Evolutionary conservation across 2,888 invertebrate species (phyloP), one percentile per base, ranked within the genome.

Genomic region (Pristionchus entomophagus): DNA sequence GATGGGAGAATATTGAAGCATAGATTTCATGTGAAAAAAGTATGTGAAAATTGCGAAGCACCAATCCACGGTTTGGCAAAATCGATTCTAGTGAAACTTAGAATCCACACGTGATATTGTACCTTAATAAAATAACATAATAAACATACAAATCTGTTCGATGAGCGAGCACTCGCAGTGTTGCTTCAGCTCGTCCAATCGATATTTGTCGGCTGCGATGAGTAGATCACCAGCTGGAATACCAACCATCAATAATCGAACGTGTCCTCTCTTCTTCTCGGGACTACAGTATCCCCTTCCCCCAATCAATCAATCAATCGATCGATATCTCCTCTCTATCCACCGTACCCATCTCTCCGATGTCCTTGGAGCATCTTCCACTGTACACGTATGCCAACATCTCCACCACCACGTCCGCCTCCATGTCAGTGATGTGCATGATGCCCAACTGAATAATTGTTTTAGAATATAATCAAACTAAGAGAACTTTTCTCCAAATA

Each of bases 181-280:
- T 84, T 78, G 86, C 87, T 94, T 93, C 82, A 93, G 88, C 82
- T 93, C 93, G 29, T 90, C 91, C 73, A 93, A 87, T 22, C 92
- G 87, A 85, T 89, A 93, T 85, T 94, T 93, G 87, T 93, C 93
- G 38, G 93, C 93, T 10, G 93, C 93, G 77, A 93, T 91, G 49
- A 93, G 87, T 83, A 93, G 87, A 56, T 93, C 93, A 17, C 90
- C 92, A 22, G 89, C 89, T 69, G 80, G 4, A 86, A 82, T 80
- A n/a, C n/a, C n/a, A n/a, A n/a, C n/a, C n/a, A n/a, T n/a, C n/a
- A n/a, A n/a, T n/a, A n/a, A n/a, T n/a, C n/a, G n/a, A n/a, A n/a
- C n/a, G n/a, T n/a, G n/a, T n/a, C n/a, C n/a, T n/a, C n/a, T n/a
- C n/a, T n/a, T n/a, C n/a, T n/a, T n/a, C n/a, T n/a, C n/a, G n/a